Percentiles rank a stretch among this genome's conserved stretches.
These are phyloP conservation scores for Datnioides undecimradiatus DNA, from an alignment of 2,113 vertebrate genomes.

Conservation along the genomic window DNA sequence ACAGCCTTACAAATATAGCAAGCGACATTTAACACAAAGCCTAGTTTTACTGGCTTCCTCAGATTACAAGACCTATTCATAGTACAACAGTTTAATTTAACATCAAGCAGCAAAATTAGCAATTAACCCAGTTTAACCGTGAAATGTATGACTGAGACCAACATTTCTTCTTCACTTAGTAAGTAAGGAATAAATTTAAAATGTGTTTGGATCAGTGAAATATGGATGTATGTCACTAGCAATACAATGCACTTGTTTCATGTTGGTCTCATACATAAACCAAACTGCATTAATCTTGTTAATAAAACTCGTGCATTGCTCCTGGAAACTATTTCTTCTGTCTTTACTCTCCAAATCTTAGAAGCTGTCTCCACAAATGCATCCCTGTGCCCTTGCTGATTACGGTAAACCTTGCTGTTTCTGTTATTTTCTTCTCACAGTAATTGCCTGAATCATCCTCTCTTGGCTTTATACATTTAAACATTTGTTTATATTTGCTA, in stretches of 20 bases:
- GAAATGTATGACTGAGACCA: not conserved
- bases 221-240: not conserved
- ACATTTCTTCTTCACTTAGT: not conserved
- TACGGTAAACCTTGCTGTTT: not conserved
- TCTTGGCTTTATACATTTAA: not conserved
- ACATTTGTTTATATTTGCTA: conserved; percentile 12
- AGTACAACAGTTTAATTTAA: not conserved
- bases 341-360: not conserved
- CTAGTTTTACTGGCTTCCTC: not conserved
- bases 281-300: conserved; percentile 1
- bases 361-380: conserved; percentile 1
- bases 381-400: not conserved
- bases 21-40: not conserved
- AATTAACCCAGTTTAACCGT: not conserved
- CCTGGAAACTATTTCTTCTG: not conserved
- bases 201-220: not conserved
- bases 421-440: conserved; percentile 17
- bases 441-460: conserved; percentile 17
- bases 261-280: not conserved
- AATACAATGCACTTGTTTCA: not conserved
- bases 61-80: not conserved
- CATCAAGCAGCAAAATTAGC: not conserved
- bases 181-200: not conserved
- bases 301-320: not conserved
- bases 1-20: not conserved